A percentile compares a stretch with the other conserved stretches of the same genome.
Conservation (phyloP, 2,888 invertebrate genomes). For the Ctena decussata region DNA sequence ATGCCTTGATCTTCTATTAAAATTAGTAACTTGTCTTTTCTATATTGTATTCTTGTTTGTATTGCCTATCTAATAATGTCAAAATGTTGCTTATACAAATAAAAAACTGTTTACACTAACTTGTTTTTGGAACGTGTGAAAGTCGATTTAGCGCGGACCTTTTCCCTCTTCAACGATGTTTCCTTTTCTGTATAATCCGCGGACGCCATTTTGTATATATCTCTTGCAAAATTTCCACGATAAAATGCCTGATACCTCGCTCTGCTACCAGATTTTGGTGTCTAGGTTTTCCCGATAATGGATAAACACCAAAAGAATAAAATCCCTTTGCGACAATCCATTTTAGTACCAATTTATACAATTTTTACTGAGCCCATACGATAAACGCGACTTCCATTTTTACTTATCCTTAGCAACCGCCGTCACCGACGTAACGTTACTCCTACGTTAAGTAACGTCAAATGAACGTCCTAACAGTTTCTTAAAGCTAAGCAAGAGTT, state of each 20-base stretch:
- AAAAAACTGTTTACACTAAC: no score
- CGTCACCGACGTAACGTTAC: background rate
- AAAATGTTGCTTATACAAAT: no score
- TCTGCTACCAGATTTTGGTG: constrained; percentile 13
- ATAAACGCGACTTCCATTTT: background rate
- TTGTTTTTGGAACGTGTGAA: background rate
- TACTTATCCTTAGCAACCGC: background rate
- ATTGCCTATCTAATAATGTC: no score
- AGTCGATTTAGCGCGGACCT: background rate
- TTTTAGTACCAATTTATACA: background rate
- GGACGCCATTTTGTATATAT: background rate
- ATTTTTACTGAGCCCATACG: background rate
- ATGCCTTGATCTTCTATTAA: background rate
- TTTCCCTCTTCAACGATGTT: background rate
- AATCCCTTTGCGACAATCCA: background rate
- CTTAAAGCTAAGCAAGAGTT: no score
- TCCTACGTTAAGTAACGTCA: background rate
- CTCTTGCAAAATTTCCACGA: background rate
- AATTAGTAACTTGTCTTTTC: background rate
- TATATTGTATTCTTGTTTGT: no score
- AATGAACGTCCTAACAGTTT: background rate
- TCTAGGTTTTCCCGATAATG: background rate
- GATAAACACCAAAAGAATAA: background rate
- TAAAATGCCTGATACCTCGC: background rate
- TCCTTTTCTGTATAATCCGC: background rate